Conservation (phyloP, 2,113 vertebrate species). For the Anguilla rostrata region DNA sequence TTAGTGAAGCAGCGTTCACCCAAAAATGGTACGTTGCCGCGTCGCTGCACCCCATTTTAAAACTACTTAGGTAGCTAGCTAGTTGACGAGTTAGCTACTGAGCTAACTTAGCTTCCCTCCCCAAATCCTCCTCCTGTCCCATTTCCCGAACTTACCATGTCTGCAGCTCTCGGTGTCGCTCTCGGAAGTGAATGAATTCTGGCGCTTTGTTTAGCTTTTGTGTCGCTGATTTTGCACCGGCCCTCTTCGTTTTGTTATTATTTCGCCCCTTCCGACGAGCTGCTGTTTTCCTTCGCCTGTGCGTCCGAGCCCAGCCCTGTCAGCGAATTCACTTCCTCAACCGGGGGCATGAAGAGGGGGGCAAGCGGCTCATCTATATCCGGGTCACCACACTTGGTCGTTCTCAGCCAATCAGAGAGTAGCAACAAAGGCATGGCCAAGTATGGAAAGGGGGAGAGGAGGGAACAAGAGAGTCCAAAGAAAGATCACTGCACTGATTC, state of each 20-base stretch:
- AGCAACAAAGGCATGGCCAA: constrained; percentile 86
- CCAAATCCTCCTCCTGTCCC: constrained; percentile 29
- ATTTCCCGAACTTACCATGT: constrained; percentile 69
- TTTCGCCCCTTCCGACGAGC: constrained; percentile 44
- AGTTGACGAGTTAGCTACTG: constrained; percentile 17
- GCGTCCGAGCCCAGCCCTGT: constrained; percentile 74
- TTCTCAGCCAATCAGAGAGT: constrained; percentile 74
- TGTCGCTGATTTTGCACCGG: constrained; percentile 27
- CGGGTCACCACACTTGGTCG: constrained; percentile 76
- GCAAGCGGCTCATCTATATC: constrained; percentile 68
- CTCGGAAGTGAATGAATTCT: constrained; percentile 47
- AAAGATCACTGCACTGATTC: constrained; percentile 1
- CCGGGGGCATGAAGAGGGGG: constrained; percentile 63
- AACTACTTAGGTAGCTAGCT: not conserved
- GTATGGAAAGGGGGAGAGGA: constrained; percentile 76
- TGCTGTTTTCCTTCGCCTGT: constrained; percentile 68
- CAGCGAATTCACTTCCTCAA: constrained; percentile 79
- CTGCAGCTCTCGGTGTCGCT: constrained; percentile 63
- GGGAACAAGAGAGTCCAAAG: not conserved
- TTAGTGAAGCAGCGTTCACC: constrained; percentile 27
- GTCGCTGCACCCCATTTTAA: not conserved
- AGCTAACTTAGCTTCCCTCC: constrained; percentile 4
- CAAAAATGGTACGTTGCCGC: not conserved
- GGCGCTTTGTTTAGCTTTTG: constrained; percentile 43
- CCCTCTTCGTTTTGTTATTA: constrained; percentile 35